Evolutionary conservation across 1,140 invertebrate species (phyloP).

Genomic region (silkworm (Bombyx mori)): DNA sequence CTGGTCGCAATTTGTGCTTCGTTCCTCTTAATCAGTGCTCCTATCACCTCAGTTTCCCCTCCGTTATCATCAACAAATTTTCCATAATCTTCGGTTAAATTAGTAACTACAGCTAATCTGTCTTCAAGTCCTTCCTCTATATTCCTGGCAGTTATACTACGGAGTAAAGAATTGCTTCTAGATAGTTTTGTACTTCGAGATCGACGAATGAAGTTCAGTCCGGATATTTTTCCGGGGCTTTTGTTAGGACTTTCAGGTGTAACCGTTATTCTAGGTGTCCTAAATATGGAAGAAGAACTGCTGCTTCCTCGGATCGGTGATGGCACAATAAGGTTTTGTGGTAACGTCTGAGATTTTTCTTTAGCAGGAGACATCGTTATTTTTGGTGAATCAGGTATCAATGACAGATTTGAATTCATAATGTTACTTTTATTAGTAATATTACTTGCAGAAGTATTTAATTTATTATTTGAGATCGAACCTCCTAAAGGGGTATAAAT

Average conservation of each 20-base stretch:
- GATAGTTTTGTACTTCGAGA: constrained; percentile 81
- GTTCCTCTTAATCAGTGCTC: constrained; percentile 58
- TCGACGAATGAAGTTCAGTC: constrained; percentile 75
- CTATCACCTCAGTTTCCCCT: constrained; percentile 56
- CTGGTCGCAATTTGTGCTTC: constrained; percentile 59
- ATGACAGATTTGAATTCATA: constrained; percentile 60
- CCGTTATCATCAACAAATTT: constrained; percentile 58
- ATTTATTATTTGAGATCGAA: constrained; percentile 49
- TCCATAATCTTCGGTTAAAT: constrained; percentile 55
- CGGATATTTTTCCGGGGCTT: constrained; percentile 67
- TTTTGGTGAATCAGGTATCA: constrained; percentile 60
- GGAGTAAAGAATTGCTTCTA: constrained; percentile 74
- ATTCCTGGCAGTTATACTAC: constrained; percentile 61
- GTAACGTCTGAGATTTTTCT: constrained; percentile 73
- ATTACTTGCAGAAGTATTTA: constrained; percentile 49
- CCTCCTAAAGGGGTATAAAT: constrained; percentile 52
- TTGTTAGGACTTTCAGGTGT: constrained; percentile 62
- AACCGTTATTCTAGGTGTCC: constrained; percentile 57
- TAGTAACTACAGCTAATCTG: constrained; percentile 42
- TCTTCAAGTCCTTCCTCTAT: constrained; percentile 58
- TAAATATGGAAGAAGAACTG: constrained; percentile 64
- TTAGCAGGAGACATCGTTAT: constrained; percentile 48
- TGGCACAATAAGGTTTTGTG: constrained; percentile 66
- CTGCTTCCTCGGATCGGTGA: constrained; percentile 57
- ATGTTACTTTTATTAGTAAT: constrained; percentile 48